Percentiles rank a stretch among this genome's conserved stretches.
These are phyloP conservation scores for Mylabris phalerata DNA, from an alignment of 1,140 invertebrate species.

Conservation along the genomic window DNA sequence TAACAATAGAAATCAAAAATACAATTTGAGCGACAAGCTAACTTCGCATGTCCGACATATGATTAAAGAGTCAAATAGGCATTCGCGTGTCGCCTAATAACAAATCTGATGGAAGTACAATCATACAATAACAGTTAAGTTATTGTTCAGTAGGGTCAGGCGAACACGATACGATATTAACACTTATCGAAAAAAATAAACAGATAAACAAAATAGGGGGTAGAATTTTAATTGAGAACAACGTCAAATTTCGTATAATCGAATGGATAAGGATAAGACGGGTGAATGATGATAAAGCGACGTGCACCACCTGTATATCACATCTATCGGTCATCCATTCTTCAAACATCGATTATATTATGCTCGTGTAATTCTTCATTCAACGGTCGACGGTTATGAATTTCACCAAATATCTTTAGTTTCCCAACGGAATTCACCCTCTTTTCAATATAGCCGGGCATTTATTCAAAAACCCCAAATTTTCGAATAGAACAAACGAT, in stretches of 20 bases:
- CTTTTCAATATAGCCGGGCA: no score
- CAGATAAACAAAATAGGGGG: not conserved
- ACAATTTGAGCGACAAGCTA: constrained; percentile 24
- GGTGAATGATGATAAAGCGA: constrained; percentile 7
- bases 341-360: constrained; percentile 8
- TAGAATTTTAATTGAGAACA: no score
- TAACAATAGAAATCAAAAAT: constrained; percentile 4
- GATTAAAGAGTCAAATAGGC: constrained; percentile 25
- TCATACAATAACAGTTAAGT: constrained; percentile 17
- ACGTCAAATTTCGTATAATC: no score
- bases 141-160: constrained; percentile 15
- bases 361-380: constrained; percentile 9
- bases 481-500: no score
- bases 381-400: not conserved
- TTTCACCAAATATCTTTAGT: no score
- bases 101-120: constrained; percentile 29
- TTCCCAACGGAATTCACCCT: no score
- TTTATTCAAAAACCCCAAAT: no score
- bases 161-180: constrained; percentile 10
- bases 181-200: constrained; percentile 2
- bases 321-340: constrained; percentile 14
- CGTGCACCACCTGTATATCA: constrained; percentile 8
- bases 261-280: constrained; percentile 5
- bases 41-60: constrained; percentile 27
- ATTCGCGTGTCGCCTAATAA: constrained; percentile 31